A percentile compares a stretch with the other conserved stretches of the same genome.
Conservation (phyloP, 1,140 invertebrate genomes). For the Lepeophtheirus salmonis region DNA sequence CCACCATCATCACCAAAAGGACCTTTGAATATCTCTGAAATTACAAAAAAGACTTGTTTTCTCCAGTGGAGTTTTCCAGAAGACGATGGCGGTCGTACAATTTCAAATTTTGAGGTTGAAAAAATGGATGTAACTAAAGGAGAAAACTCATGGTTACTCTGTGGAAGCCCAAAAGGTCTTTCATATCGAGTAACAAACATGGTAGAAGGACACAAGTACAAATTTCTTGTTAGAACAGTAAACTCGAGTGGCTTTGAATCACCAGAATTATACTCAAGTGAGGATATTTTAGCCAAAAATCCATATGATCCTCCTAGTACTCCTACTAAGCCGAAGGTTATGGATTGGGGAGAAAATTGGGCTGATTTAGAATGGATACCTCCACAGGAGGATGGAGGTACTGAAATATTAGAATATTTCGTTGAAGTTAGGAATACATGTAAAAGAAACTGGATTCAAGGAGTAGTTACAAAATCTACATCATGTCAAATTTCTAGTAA, state of each 20-base stretch:
- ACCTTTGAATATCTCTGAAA: slow-evolving; percentile 74
- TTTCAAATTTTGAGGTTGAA: slow-evolving; percentile 85
- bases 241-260: slow-evolving; percentile 90
- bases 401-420: slow-evolving; percentile 82
- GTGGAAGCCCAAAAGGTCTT: slow-evolving; percentile 55
- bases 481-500: neutral
- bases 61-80: slow-evolving; percentile 91
- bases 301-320: slow-evolving; percentile 70
- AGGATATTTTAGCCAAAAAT: slow-evolving; percentile 70
- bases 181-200: slow-evolving; percentile 79
- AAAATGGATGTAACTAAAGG: slow-evolving; percentile 60
- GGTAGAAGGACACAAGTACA: slow-evolving; percentile 79
- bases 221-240: slow-evolving; percentile 90
- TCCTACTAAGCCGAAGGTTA: slow-evolving; percentile 75
- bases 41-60: slow-evolving; percentile 77
- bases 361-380: slow-evolving; percentile 83
- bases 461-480: neutral
- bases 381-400: slow-evolving; percentile 72
- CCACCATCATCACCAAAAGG: slow-evolving; percentile 78
- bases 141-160: slow-evolving; percentile 58
- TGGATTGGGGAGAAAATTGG: slow-evolving; percentile 79
- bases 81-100: slow-evolving; percentile 89
- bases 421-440: slow-evolving; percentile 71
- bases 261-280: slow-evolving; percentile 73
- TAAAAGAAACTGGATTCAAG: slow-evolving; percentile 52